phyloP scores from a whole-genome alignment of 2,113 vertebrate species.

The Oxyruncus cristatus region DNA sequence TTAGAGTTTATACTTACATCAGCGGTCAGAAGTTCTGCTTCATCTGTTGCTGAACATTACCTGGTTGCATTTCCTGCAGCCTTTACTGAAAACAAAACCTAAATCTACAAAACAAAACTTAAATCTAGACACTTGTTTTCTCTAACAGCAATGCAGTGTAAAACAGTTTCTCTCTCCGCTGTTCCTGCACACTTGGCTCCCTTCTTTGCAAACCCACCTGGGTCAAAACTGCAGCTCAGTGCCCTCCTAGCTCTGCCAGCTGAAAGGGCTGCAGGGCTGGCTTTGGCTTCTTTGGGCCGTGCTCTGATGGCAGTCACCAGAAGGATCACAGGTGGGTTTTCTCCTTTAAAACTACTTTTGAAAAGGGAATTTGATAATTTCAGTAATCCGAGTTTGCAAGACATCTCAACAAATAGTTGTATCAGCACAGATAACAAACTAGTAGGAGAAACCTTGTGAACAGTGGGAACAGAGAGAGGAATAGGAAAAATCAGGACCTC shows the following conservation, averaged over 20 bases:
- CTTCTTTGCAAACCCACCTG: not conserved
- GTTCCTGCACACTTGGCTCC: not conserved
- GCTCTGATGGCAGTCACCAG: not conserved
- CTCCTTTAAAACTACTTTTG: not conserved
- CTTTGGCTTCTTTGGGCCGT: not conserved
- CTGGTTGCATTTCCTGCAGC: not conserved
- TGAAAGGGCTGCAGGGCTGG: not conserved
- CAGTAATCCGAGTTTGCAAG: not conserved
- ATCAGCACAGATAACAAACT: not conserved
- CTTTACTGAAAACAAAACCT: not conserved
- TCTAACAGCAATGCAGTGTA: not conserved
- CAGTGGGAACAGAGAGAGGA: not conserved
- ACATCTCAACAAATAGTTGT: not conserved
- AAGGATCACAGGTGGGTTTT: not conserved
- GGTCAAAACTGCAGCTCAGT: not conserved
- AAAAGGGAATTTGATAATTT: not conserved
- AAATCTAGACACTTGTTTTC: not conserved
- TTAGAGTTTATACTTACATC: not conserved
- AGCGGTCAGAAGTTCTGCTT: conserved; percentile 3
- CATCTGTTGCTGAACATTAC: not conserved
- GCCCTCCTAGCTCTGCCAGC: not conserved
- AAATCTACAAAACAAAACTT: not conserved
- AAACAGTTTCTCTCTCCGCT: not conserved
- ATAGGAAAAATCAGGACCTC: not conserved
- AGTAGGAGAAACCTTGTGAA: not conserved